Evolutionary conservation across 2,113 vertebrate genomes (phyloP).

Genomic region (Notarius lentiginosus): DNA sequence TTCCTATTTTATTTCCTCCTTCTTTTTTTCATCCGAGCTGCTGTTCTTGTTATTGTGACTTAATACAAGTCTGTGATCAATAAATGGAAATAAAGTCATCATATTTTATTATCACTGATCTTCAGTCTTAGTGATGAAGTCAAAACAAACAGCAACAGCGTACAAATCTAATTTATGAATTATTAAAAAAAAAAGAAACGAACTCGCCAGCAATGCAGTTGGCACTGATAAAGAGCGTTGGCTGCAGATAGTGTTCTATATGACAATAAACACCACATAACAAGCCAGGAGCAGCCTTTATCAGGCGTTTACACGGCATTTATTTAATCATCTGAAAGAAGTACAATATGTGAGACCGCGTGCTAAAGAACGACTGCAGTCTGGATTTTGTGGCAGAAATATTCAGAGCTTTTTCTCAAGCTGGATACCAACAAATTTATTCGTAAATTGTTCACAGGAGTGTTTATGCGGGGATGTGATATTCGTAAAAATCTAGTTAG

Average conservation of each 20-base stretch:
- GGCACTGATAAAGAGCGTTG: conserved; percentile 1
- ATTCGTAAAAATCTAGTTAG: not conserved
- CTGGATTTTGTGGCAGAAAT: not conserved
- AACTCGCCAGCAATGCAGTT: not conserved
- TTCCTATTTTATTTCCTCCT: not conserved
- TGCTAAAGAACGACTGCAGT: conserved; percentile 60
- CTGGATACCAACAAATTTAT: not conserved
- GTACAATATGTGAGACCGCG: conserved; percentile 67
- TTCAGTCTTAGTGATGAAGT: not conserved
- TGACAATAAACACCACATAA: conserved; percentile 5
- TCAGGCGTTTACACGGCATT: conserved; percentile 68
- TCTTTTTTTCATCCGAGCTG: not conserved
- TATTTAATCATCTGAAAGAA: conserved; percentile 71
- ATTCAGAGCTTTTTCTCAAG: not conserved
- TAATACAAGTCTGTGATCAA: not conserved
- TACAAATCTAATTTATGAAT: conserved; percentile 1
- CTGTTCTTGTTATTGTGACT: no score
- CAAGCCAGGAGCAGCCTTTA: not conserved
- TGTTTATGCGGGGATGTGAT: not conserved
- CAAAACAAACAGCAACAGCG: not conserved
- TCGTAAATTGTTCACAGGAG: not conserved
- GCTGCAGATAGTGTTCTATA: conserved; percentile 16
- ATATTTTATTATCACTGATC: not conserved
- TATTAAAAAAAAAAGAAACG: not conserved
- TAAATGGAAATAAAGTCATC: not conserved